These are phyloP conservation scores for Lophius piscatorius DNA, from an alignment of 2,113 vertebrate species.

Conservation along the genomic window DNA sequence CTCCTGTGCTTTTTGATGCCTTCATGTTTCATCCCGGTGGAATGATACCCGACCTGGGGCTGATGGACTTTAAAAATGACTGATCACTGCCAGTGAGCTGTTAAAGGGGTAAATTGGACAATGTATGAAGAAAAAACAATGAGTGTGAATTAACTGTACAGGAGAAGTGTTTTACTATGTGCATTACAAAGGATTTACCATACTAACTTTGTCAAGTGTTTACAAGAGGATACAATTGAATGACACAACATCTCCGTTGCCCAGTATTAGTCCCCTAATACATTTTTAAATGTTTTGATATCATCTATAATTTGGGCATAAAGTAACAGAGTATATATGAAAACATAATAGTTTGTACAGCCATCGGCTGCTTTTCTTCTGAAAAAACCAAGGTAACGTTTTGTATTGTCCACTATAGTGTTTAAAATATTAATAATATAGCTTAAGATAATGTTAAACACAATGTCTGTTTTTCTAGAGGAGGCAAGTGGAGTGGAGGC, in stretches of 20 bases:
- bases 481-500: not conserved
- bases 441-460: slow-evolving; percentile 23
- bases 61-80: slow-evolving; percentile 66
- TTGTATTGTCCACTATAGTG: slow-evolving; percentile 3
- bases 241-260: slow-evolving; percentile 16
- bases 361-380: slow-evolving; percentile 11
- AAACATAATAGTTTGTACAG: slow-evolving; percentile 25
- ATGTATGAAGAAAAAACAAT: slow-evolving; percentile 47
- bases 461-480: slow-evolving; percentile 15
- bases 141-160: slow-evolving; percentile 43
- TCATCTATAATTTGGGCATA: slow-evolving; percentile 10
- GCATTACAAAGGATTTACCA: slow-evolving; percentile 22
- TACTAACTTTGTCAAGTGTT: slow-evolving; percentile 22
- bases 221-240: slow-evolving; percentile 29
- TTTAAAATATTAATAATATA: slow-evolving; percentile 22
- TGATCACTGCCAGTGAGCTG: slow-evolving; percentile 56
- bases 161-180: slow-evolving; percentile 12
- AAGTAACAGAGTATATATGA: slow-evolving; percentile 29
- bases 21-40: slow-evolving; percentile 80
- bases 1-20: slow-evolving; percentile 72
- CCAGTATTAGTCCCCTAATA: slow-evolving; percentile 3
- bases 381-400: slow-evolving; percentile 5
- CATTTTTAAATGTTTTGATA: slow-evolving; percentile 29
- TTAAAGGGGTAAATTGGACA: slow-evolving; percentile 60
- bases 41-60: slow-evolving; percentile 79